These are phyloP conservation scores for Holothuria scabra DNA, from an alignment of 53 echinoderm and acorn worm genomes.

Conservation along the genomic window DNA sequence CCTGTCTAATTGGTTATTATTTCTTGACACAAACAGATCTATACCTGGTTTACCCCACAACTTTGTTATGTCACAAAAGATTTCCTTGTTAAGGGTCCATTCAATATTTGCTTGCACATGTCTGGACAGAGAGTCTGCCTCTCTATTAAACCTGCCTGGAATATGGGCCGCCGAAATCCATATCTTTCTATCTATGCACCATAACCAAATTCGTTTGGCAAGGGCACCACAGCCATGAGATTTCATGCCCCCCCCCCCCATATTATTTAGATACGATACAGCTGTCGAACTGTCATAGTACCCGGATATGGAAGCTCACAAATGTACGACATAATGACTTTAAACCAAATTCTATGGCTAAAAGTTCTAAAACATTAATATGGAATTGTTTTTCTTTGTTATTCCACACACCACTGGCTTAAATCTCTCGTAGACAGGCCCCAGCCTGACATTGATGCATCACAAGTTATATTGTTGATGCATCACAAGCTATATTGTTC, in stretches of 20 bases:
- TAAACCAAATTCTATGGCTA: conserved; percentile 30
- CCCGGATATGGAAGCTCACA: background rate
- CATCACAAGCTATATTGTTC: background rate
- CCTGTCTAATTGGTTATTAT: too few species aligned
- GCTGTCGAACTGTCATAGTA: conserved; percentile 31
- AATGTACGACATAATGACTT: conserved; percentile 13
- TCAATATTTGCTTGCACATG: conserved; percentile 47
- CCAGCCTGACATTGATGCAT: conserved; percentile 55
- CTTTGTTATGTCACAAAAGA: conserved; percentile 23
- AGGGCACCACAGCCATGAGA: background rate
- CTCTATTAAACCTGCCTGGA: conserved; percentile 33
- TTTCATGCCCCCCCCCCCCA: conserved; percentile 35
- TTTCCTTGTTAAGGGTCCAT: too few species aligned
- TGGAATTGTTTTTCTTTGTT: background rate
- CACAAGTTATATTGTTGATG: conserved; percentile 6
- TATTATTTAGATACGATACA: conserved; percentile 4
- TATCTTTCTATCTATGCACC: conserved; percentile 43
- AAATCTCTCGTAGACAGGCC: conserved; percentile 14
- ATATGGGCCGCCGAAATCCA: conserved; percentile 42
- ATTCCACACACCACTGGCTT: background rate
- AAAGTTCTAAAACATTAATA: conserved; percentile 47
- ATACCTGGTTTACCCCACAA: conserved; percentile 29
- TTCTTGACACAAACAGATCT: conserved; percentile 10
- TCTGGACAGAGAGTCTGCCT: conserved; percentile 51
- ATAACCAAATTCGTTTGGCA: conserved; percentile 42